Percentiles rank a stretch among this genome's conserved stretches.
Evolutionary conservation across 2,888 invertebrate species (phyloP).

Genomic region (Limnephilus rhombicus): DNA sequence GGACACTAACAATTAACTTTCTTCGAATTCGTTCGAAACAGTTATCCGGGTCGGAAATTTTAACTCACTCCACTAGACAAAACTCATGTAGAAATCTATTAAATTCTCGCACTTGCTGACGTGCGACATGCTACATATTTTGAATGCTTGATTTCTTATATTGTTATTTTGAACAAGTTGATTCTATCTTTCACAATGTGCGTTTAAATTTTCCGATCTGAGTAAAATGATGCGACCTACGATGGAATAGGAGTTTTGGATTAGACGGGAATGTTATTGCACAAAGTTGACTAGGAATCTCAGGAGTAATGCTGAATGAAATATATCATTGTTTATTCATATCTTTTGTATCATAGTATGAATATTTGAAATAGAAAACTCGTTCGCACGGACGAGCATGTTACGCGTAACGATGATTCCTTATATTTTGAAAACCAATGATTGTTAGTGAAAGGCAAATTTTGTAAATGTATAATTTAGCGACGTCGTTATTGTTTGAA

Average conservation of each 20-base stretch:
- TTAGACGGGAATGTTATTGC: conserved; percentile 53
- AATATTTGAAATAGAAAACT: neutral
- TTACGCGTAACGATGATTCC: conserved; percentile 35
- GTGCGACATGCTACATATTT: neutral
- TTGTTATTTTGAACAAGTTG: neutral
- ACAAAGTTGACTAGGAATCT: conserved; percentile 51
- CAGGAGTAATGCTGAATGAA: conserved; percentile 47
- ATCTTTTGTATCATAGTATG: conserved; percentile 55
- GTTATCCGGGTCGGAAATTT: conserved; percentile 53
- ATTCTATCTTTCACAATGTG: neutral
- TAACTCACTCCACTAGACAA: conserved; percentile 7
- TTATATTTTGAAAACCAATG: conserved; percentile 36
- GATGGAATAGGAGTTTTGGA: conserved; percentile 65
- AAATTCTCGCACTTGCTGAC: neutral
- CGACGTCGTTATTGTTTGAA: conserved; percentile 45
- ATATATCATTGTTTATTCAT: conserved; percentile 62
- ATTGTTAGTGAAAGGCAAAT: conserved; percentile 42
- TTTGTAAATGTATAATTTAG: conserved; percentile 41
- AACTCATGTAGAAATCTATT: neutral
- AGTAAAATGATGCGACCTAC: conserved; percentile 32
- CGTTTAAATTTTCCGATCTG: conserved; percentile 14
- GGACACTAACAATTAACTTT: conserved; percentile 72
- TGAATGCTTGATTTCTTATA: neutral
- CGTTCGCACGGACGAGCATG: neutral
- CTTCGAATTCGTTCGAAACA: conserved; percentile 64